Evolutionary conservation across 2,888 invertebrate genomes (phyloP), one percentile per base, ranked within the genome.

Genomic region (Gerris lacustris): DNA sequence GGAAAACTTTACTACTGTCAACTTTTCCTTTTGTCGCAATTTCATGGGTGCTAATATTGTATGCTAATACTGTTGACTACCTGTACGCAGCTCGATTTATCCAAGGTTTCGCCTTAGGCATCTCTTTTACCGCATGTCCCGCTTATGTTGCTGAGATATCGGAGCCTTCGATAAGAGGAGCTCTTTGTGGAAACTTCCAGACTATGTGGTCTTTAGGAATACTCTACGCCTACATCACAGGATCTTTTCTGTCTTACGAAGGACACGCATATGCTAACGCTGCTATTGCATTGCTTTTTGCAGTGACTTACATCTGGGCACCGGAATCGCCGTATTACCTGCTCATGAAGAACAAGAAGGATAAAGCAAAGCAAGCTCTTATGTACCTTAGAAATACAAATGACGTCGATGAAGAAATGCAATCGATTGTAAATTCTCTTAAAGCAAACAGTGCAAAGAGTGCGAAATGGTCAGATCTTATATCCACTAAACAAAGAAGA

Each of bases 301-400:
- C 83, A 45, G 45, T 82, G 0, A 78, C 82, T 0, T 86, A 85
- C 76, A 72, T 80, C 11, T 86, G 85, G 84, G 82, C 86, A 80
- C 86, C 86, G 0, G 86, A 87, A 76, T 85, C 86, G 0, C 86
- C 86, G 0, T 86, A 86, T 75, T 86, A 83, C 75, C 80, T 86
- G 63, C 77, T 87, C 44, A 85, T 84, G 78, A 82, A 82, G 71
- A 82, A 82, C 0, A 80, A 82, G 44, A 76, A 82, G 5, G 81
- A 80, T 2, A 82, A 82, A 0, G 85, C 86, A 0, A 81, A 79
- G 74, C 63, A 69, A 44, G 69, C 73, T 6, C 71, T 76, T 11
- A 9, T 18, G 1, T 76, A 75, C 75, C 68, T 76, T 5, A 45
- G 75, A 18, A 67, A 55, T 6, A 45, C 68, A 5, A 63, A 72